Evolutionary conservation across 2,113 vertebrate species (phyloP).

Genomic region (Catharus minimus): DNA sequence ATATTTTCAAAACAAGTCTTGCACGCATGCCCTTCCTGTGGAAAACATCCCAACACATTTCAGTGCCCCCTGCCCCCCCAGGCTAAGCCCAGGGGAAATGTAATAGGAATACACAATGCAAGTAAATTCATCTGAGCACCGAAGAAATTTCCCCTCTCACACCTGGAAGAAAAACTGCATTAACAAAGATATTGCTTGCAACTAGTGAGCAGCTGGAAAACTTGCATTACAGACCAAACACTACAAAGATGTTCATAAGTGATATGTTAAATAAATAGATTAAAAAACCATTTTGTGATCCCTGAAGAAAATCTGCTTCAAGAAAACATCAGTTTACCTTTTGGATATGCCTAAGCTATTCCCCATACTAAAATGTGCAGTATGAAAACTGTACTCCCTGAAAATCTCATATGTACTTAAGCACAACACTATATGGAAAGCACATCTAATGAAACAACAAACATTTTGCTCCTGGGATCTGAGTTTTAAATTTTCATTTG

Average conservation of each 20-base stretch:
- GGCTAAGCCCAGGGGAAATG: slow-evolving; percentile 9
- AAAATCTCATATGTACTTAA: not conserved
- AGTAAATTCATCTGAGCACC: not conserved
- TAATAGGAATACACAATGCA: not conserved
- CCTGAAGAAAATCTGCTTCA: not conserved
- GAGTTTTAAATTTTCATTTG: not conserved
- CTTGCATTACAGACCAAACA: not conserved
- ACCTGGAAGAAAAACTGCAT: not conserved
- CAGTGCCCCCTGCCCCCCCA: accelerated
- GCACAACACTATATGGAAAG: not conserved
- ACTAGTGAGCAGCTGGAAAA: not conserved
- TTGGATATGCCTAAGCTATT: not conserved
- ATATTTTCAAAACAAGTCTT: slow-evolving; percentile 76
- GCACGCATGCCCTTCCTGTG: slow-evolving; percentile 57
- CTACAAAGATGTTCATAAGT: accelerated
- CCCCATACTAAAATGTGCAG: not conserved
- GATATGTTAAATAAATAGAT: not conserved
- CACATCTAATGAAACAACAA: not conserved
- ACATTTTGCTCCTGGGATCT: not conserved
- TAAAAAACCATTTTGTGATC: not conserved
- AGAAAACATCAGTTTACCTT: not conserved
- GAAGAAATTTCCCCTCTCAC: not conserved
- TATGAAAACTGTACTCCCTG: not conserved
- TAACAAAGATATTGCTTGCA: not conserved
- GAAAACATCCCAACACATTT: slow-evolving; percentile 34